Conservation (phyloP, 2,888 invertebrate genomes). For the Ectemnius cavifrons region DNA sequence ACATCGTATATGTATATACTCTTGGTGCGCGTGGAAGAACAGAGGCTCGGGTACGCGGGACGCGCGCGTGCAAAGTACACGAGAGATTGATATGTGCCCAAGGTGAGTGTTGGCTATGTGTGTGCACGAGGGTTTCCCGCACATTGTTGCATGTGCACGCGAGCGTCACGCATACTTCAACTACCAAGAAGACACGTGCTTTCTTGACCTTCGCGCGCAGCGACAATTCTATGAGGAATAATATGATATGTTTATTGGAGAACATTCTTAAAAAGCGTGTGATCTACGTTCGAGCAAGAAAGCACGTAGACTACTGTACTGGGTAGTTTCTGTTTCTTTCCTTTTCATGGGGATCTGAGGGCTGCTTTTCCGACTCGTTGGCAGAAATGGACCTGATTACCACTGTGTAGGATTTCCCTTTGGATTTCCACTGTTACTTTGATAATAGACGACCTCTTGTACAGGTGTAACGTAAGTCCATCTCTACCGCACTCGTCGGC, state of each 20-base stretch:
- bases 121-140: neutral
- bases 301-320: slow-evolving; percentile 72
- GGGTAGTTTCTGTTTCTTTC: slow-evolving; percentile 65
- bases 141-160: slow-evolving; percentile 18
- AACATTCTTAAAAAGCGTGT: too few species aligned
- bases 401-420: neutral
- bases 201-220: slow-evolving; percentile 45
- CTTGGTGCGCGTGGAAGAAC: slow-evolving; percentile 52
- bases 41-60: slow-evolving; percentile 28
- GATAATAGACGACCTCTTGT: slow-evolving; percentile 7
- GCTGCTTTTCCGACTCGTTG: slow-evolving; percentile 41
- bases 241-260: too few species aligned
- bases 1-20: slow-evolving; percentile 58
- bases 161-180: slow-evolving; percentile 43
- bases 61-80: slow-evolving; percentile 22
- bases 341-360: slow-evolving; percentile 53
- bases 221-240: too few species aligned
- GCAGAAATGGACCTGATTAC: slow-evolving; percentile 36
- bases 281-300: slow-evolving; percentile 52
- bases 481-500: slow-evolving; percentile 40
- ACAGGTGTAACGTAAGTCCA: slow-evolving; percentile 25
- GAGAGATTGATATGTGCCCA: neutral
- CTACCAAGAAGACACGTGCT: slow-evolving; percentile 55
- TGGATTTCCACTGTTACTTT: neutral
- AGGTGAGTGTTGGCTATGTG: slow-evolving; percentile 5